Evolutionary conservation across 2,113 vertebrate species (phyloP).

Genomic region (Macrotis lagotis): DNA sequence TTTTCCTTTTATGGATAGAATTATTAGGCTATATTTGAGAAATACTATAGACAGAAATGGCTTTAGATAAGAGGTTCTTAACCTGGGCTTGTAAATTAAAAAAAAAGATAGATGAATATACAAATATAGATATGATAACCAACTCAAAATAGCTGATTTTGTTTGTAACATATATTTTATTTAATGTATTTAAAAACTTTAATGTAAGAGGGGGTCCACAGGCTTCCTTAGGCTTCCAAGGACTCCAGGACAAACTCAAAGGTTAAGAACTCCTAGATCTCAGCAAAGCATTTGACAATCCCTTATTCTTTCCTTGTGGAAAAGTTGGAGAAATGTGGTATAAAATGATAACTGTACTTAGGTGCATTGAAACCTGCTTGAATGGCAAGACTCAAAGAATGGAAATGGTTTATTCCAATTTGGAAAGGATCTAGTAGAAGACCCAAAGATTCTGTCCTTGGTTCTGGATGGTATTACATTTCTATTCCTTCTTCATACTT

Average conservation of each 20-base stretch:
- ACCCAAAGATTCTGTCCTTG: background rate
- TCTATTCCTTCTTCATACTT: background rate
- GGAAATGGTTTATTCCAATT: background rate
- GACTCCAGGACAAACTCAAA: background rate
- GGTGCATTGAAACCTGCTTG: too few relatives aligned
- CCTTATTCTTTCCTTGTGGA: background rate
- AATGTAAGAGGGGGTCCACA: background rate
- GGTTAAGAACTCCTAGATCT: background rate
- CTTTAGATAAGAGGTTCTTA: too few relatives aligned
- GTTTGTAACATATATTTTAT: background rate
- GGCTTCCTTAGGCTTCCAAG: background rate
- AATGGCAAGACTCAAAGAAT: background rate
- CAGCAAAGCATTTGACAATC: background rate
- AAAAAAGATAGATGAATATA: background rate
- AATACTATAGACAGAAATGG: background rate
- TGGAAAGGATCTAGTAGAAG: background rate
- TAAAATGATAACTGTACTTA: background rate
- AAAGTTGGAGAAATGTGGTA: background rate
- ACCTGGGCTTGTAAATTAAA: background rate
- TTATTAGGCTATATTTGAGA: background rate
- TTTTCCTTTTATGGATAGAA: background rate
- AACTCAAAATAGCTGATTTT: background rate
- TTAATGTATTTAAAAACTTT: background rate
- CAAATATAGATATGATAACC: background rate
- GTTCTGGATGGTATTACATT: background rate